Evolutionary conservation across 2,888 invertebrate species (phyloP).

Genomic region (Morpho achilles): DNA sequence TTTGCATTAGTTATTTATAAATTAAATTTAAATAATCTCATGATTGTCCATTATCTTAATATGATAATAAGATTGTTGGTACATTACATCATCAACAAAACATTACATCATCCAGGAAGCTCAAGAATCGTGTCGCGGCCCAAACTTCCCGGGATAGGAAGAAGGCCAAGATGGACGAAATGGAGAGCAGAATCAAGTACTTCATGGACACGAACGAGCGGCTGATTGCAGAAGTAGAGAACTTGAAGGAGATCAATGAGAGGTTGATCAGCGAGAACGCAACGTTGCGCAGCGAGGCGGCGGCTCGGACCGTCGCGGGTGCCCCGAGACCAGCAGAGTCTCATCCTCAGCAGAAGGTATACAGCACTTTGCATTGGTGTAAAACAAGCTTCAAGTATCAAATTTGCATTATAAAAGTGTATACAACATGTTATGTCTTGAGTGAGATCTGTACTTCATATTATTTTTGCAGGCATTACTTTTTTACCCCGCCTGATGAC

Average conservation of each 20-base stretch:
- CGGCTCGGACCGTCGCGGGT: slow-evolving; percentile 84
- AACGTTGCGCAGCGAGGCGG: slow-evolving; percentile 77
- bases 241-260: slow-evolving; percentile 83
- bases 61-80: too few relatives aligned
- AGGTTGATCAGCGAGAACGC: slow-evolving; percentile 83
- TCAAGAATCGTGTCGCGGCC: slow-evolving; percentile 98
- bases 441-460: too few relatives aligned
- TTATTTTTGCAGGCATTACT: too few relatives aligned
- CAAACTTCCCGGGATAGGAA: slow-evolving; percentile 98
- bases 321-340: slow-evolving; percentile 88
- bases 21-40: too few relatives aligned
- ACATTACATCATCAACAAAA: too few relatives aligned
- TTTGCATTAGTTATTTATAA: too few relatives aligned
- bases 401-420: too few relatives aligned
- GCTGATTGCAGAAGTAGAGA: slow-evolving; percentile 82
- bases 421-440: too few relatives aligned
- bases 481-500: too few relatives aligned
- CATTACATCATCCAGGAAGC: slow-evolving; percentile 81
- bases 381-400: background rate
- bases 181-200: slow-evolving; percentile 85
- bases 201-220: slow-evolving; percentile 82
- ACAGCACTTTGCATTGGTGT: background rate
- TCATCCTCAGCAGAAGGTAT: slow-evolving; percentile 95
- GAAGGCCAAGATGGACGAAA: slow-evolving; percentile 94
- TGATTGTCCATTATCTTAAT: too few relatives aligned